Evolutionary conservation across 2,888 invertebrate genomes (phyloP), one percentile per base, ranked within the genome.

Genomic region (Luperina nickerlii): DNA sequence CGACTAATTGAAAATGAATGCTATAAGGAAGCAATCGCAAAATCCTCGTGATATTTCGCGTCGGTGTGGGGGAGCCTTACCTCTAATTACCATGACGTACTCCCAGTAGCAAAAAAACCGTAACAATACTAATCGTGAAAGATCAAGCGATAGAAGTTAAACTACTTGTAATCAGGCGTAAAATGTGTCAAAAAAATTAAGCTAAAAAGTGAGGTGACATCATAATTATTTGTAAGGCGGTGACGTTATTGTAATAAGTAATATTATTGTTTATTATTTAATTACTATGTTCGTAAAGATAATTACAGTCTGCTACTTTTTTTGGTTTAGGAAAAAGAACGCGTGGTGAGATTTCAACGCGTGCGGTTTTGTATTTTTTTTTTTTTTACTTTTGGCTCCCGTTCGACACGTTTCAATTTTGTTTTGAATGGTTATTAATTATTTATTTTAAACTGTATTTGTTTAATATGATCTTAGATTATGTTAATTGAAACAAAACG

Each of bases 141-240:
- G 82, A 84, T 83, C 75, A 72, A 79, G 2, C 57, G 76, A 83
- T 76, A 79, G 45, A 68, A 57, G 76, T n/a, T 60, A 76, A 79
- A 74, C 72, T 63, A 76, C 74, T 84, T 86, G 65, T 75, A 76
- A 87, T 89, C 69, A 74, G 80, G 78, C 78, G 86, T 87, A 77
- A 85, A 83, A 89, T 77, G 76, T 78, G 60, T 72, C 72, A 74
- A 76, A 80, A 86, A 89, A 88, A 86, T 79, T 62, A n/a, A 27
- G 48, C 60, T 79, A 83, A 82, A 82, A 87, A 88, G 79, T 81
- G 32, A 24, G 78, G 62, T 89, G 88, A 89, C 86, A 89, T 88
- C 88, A 89, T 76, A 48, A 81, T 78, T 88, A 84, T 87, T 80
- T 86, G 65, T 76, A 76, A 63, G 11, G n/a, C 63, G 63, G 72